Evolutionary conservation across 23 tunicate species (phyloP), one percentile per base, ranked within the genome.

Genomic region (Styela clava): DNA sequence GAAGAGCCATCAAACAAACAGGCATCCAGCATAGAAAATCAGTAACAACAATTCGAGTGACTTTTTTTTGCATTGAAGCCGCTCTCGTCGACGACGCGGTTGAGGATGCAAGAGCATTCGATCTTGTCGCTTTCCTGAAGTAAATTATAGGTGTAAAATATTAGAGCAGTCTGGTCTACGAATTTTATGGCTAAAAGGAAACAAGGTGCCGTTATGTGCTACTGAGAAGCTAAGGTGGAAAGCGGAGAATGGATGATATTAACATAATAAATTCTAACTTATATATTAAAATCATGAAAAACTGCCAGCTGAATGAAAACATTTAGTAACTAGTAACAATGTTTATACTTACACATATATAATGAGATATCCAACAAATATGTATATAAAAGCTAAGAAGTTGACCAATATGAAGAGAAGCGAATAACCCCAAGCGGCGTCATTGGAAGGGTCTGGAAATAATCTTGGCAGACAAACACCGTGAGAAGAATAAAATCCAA

Each of bases 391-490:
- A 26, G 85, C 77, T 28, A 72, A n/a, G 64, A 88, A 88, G 74
- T 88, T 84, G 23, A 88, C 16, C 25, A 70, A 67, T 64, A 88
- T 79, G 21, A 88, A 27, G 0, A 65, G 68, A 35, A 88, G 84
- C 18, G 94, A 84, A 63, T 67, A 84, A 26, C 94, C 94, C 94
- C 94, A 88, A 9, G 94, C 63, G 3, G 74, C 52, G 63, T 88
- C 94, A 22, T 28, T 25, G 7, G 16, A 16, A n/a, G 88, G 88
- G 71, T 79, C 85, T 24, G 94, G 88, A 70, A 84, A 88, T 2
- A 88, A 37, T 2, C 86, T 86, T 20, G 94, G 94, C 26, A 88
- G 85, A 62, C 94, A 88, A 25, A 88, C 94, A 5, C 94, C 94
- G 34, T 88, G 85, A 9, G 88, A 84, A 0, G 94, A 88, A 78